Percentiles rank a stretch among this genome's conserved stretches.
Conservation (phyloP, 2,113 vertebrate genomes). For the Caranx ignobilis region DNA sequence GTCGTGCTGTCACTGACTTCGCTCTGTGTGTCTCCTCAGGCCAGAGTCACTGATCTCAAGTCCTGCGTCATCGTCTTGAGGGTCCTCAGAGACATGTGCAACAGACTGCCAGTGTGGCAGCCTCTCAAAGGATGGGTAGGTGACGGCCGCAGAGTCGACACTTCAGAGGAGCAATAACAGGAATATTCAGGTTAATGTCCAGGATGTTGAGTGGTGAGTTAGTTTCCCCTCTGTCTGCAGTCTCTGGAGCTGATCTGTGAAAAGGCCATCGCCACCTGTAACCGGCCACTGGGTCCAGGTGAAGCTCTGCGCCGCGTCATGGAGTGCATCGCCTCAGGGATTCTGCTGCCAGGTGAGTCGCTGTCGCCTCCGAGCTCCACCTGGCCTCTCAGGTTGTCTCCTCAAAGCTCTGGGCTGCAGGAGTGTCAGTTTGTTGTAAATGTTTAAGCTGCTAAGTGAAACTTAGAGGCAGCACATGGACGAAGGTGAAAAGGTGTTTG, state of each 20-base stretch:
- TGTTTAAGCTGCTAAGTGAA: neutral
- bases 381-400: no score
- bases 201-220: neutral
- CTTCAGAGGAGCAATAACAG: neutral
- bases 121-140: conserved; percentile 95
- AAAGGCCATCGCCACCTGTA: conserved; percentile 96
- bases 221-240: conserved; percentile 67
- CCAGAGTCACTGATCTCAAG: conserved; percentile 93
- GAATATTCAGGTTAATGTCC: neutral
- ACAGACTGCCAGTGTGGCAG: conserved; percentile 91
- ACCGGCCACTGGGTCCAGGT: conserved; percentile 92
- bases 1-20: conserved; percentile 4
- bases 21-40: conserved; percentile 83
- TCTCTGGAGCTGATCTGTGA: conserved; percentile 96
- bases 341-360: conserved; percentile 91
- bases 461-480: neutral
- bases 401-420: neutral
- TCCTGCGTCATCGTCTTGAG: conserved; percentile 95
- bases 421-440: no score
- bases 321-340: conserved; percentile 95
- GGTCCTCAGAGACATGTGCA: conserved; percentile 95
- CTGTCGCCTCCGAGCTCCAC: neutral
- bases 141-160: conserved; percentile 72
- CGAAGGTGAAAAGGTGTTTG: no score
- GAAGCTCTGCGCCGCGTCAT: conserved; percentile 93